A percentile compares a stretch with the other conserved stretches of the same genome.
Evolutionary conservation across 2,113 vertebrate species (phyloP).

Genomic region (Bombycilla garrulus): DNA sequence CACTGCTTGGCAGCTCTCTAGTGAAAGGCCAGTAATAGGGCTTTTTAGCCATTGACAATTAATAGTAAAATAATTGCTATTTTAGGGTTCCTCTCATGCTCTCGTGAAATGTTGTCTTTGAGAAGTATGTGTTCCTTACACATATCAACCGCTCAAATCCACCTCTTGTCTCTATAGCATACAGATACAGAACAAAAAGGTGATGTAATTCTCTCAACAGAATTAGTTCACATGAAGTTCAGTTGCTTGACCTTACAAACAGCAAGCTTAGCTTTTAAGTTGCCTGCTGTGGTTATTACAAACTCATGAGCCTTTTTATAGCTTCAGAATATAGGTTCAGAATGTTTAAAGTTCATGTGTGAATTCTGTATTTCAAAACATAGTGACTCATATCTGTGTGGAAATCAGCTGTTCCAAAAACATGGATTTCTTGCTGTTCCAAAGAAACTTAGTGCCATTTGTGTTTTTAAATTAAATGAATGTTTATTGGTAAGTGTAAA

Average conservation of each 20-base stretch:
- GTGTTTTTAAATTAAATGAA: background rate
- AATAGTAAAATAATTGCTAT: background rate
- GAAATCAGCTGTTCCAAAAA: conserved; percentile 30
- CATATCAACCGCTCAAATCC: background rate
- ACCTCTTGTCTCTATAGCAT: background rate
- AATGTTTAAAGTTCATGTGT: background rate
- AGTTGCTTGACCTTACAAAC: background rate
- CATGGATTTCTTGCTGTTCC: background rate
- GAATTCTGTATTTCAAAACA: conserved; percentile 24
- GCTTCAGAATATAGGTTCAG: background rate
- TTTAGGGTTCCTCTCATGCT: background rate
- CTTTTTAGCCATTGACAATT: background rate
- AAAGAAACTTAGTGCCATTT: background rate
- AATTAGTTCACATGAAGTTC: background rate
- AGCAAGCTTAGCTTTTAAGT: background rate
- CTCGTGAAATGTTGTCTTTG: background rate
- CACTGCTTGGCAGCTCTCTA: background rate
- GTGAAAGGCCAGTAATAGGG: background rate
- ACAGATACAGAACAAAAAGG: background rate
- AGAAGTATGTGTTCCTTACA: background rate
- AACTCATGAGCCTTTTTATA: background rate
- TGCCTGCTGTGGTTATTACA: background rate
- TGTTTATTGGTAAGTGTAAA: background rate
- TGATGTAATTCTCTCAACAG: background rate
- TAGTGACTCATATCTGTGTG: background rate